Evolutionary conservation across 2,888 invertebrate genomes (phyloP).

Genomic region (Cephus pygmeus): DNA sequence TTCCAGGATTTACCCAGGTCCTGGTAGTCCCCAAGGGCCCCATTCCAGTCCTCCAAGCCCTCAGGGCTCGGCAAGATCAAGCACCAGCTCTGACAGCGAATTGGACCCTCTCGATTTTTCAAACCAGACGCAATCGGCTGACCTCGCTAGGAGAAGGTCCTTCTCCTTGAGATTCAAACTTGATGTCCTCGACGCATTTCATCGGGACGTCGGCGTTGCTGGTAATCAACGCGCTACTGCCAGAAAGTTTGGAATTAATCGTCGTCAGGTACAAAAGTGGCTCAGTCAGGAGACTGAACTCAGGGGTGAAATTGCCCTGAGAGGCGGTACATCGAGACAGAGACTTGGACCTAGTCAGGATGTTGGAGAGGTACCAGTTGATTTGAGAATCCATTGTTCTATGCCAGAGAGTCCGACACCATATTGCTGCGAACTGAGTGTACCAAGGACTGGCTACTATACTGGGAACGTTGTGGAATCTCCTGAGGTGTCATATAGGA

Average conservation of each 20-base stretch:
- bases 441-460: conserved; percentile 37
- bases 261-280: conserved; percentile 69
- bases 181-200: conserved; percentile 67
- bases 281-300: conserved; percentile 65
- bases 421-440: conserved; percentile 44
- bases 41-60: conserved; percentile 49
- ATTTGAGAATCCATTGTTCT: conserved; percentile 51
- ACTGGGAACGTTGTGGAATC: conserved; percentile 30
- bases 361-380: conserved; percentile 53
- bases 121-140: conserved; percentile 28
- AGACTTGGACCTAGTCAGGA: conserved; percentile 57
- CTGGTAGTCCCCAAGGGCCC: background rate
- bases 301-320: conserved; percentile 57
- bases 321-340: conserved; percentile 60
- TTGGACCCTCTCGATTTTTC: conserved; percentile 52
- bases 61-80: conserved; percentile 48
- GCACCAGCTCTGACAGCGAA: conserved; percentile 60
- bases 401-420: conserved; percentile 28
- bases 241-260: conserved; percentile 67
- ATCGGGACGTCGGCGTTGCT: conserved; percentile 62
- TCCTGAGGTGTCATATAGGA: conserved; percentile 17
- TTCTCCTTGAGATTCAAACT: conserved; percentile 67
- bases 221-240: conserved; percentile 69
- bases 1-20: background rate
- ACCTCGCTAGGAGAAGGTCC: conserved; percentile 60